These are phyloP conservation scores for Tyrophagus putrescentiae DNA, from an alignment of 1,140 invertebrate species.

Conservation along the genomic window DNA sequence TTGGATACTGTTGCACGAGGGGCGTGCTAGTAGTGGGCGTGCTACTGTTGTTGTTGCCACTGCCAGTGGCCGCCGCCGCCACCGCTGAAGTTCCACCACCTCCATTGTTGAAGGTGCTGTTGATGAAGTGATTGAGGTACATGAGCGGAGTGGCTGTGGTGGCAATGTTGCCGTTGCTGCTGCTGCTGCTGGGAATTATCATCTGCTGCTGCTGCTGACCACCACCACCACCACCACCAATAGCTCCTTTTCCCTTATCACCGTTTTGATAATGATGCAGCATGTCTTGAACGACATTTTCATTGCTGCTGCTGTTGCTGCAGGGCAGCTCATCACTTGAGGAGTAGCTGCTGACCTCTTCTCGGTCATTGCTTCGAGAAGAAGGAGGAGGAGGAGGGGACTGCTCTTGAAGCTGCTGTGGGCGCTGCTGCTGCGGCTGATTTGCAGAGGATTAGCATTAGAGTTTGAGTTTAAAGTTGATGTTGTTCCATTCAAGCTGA, in stretches of 20 bases:
- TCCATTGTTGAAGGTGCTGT: not conserved
- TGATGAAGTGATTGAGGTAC: not conserved
- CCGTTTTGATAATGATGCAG: too few relatives aligned
- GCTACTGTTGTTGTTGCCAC: not conserved
- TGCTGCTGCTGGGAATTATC: not conserved
- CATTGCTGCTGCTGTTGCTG: not conserved
- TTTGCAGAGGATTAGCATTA: too few relatives aligned
- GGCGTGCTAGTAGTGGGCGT: not conserved
- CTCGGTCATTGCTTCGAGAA: not conserved
- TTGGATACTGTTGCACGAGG: not conserved
- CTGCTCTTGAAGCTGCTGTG: too few relatives aligned
- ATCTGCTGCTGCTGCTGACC: not conserved
- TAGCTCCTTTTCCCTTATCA: not conserved
- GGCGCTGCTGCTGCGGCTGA: too few relatives aligned
- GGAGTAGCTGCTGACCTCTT: not conserved
- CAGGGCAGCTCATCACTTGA: not conserved
- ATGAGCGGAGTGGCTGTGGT: not conserved
- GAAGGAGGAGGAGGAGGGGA: too few relatives aligned
- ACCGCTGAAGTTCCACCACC: too few relatives aligned
- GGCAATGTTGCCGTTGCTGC: not conserved
- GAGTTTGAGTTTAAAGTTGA: too few relatives aligned
- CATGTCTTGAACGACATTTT: too few relatives aligned
- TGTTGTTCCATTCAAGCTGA: too few relatives aligned
- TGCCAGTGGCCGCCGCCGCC: too few relatives aligned
- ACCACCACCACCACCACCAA: not conserved